These are phyloP conservation scores for Adelognathus sp. DNA, from an alignment of 2,888 invertebrate species.

Conservation along the genomic window DNA sequence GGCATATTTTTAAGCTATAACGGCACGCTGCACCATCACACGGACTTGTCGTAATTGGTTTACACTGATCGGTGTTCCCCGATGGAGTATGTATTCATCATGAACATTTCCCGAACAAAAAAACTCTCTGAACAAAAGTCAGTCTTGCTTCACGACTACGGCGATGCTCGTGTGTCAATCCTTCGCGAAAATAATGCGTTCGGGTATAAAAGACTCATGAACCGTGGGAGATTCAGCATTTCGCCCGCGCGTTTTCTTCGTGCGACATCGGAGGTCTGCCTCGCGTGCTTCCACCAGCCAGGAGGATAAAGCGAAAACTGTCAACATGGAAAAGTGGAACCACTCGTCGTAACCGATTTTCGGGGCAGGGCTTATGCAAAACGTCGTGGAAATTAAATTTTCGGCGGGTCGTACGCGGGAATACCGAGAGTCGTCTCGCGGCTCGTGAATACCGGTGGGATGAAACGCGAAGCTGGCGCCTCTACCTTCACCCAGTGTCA, in stretches of 20 bases:
- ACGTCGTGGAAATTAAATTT: slow-evolving; percentile 70
- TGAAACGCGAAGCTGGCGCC: slow-evolving; percentile 22
- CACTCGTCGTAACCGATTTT: slow-evolving; percentile 56
- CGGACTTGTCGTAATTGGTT: too few relatives aligned
- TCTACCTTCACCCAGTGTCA: slow-evolving; percentile 37
- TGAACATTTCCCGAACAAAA: too few relatives aligned
- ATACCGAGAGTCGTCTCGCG: slow-evolving; percentile 16
- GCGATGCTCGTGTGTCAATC: background rate
- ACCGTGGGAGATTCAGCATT: background rate
- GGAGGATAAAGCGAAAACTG: background rate
- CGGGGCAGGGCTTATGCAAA: slow-evolving; percentile 59
- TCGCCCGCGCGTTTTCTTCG: too few relatives aligned
- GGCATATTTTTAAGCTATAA: too few relatives aligned
- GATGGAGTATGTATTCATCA: background rate
- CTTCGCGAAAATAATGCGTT: background rate
- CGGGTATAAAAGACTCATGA: background rate
- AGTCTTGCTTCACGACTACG: background rate
- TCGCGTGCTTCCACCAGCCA: background rate
- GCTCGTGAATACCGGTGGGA: slow-evolving; percentile 17
- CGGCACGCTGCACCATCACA: too few relatives aligned
- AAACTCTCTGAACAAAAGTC: background rate
- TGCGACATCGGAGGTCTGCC: background rate
- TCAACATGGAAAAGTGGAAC: slow-evolving; percentile 54
- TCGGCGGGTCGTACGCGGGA: slow-evolving; percentile 42
- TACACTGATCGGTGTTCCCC: too few relatives aligned